A percentile compares a stretch with the other conserved stretches of the same genome.
phyloP scores from a whole-genome alignment of 92 coral and sea anemone species.

The Heliopora coerulea region DNA sequence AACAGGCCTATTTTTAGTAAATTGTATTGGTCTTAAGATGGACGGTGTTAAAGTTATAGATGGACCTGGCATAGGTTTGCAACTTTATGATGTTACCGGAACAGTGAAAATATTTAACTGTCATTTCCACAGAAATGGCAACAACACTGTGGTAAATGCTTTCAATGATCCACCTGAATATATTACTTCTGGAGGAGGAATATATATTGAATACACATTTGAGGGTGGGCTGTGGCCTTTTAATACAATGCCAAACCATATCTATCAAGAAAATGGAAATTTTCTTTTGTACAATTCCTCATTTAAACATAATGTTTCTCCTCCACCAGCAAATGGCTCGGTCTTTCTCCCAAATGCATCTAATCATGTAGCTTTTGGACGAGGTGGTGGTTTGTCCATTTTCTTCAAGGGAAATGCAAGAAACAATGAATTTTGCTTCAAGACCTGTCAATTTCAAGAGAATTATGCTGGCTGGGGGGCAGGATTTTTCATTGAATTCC shows the following conservation, averaged over 20 bases:
- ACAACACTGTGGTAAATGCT: background rate
- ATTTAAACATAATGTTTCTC: conserved; percentile 60
- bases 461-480: conserved; percentile 76
- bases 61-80: conserved; percentile 68
- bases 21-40: conserved; percentile 66
- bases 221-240: conserved; percentile 62
- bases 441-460: conserved; percentile 53
- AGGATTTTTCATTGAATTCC: conserved; percentile 71
- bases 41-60: conserved; percentile 40
- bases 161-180: background rate
- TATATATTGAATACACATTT: conserved; percentile 67
- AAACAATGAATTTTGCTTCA: conserved; percentile 49
- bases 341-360: conserved; percentile 24
- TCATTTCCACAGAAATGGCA: conserved; percentile 47
- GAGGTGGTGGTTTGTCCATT: conserved; percentile 79
- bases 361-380: conserved; percentile 70
- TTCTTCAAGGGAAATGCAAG: conserved; percentile 58
- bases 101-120: conserved; percentile 51
- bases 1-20: conserved; percentile 68
- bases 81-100: conserved; percentile 60
- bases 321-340: conserved; percentile 17
- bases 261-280: conserved; percentile 48
- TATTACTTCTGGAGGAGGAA: conserved; percentile 69
- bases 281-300: conserved; percentile 45
- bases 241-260: conserved; percentile 44